phyloP scores from a whole-genome alignment of 1,140 invertebrate genomes.

The Druon quercuslanigerum region DNA sequence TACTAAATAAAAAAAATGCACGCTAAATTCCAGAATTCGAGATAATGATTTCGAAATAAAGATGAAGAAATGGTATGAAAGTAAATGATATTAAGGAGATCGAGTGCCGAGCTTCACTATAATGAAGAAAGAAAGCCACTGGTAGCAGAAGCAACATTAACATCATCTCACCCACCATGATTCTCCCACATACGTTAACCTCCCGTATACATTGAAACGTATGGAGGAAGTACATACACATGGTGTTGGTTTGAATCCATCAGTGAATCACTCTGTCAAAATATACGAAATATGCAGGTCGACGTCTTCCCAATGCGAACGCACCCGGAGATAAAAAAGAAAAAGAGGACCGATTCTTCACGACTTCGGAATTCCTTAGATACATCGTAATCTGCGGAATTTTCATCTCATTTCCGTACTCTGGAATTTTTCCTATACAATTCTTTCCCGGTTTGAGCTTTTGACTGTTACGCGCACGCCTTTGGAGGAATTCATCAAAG shows the following conservation, averaged over 20 bases:
- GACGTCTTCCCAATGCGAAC: constrained; percentile 29
- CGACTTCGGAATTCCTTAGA: constrained; percentile 20
- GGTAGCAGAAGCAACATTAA: constrained; percentile 48
- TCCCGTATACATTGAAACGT: constrained; percentile 50
- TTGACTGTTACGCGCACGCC: too few relatives aligned
- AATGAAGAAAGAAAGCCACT: constrained; percentile 50
- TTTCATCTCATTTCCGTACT: neutral
- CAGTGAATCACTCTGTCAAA: constrained; percentile 60
- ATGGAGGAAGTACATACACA: constrained; percentile 47
- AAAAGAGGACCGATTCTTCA: constrained; percentile 17
- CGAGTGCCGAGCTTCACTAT: constrained; percentile 52
- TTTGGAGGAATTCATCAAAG: too few relatives aligned
- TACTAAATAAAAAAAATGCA: too few relatives aligned
- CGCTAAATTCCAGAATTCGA: neutral
- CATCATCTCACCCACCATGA: constrained; percentile 56
- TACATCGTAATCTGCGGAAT: neutral
- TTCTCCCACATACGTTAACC: constrained; percentile 51
- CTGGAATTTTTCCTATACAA: constrained; percentile 1
- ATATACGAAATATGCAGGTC: constrained; percentile 52
- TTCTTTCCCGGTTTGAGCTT: neutral
- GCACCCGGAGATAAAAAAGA: constrained; percentile 6
- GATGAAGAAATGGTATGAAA: neutral
- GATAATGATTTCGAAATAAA: neutral
- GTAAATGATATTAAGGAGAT: neutral
- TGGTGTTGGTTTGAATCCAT: constrained; percentile 47